Conservation (phyloP, 1,140 invertebrate genomes). For the Eubasilissa regina region DNA sequence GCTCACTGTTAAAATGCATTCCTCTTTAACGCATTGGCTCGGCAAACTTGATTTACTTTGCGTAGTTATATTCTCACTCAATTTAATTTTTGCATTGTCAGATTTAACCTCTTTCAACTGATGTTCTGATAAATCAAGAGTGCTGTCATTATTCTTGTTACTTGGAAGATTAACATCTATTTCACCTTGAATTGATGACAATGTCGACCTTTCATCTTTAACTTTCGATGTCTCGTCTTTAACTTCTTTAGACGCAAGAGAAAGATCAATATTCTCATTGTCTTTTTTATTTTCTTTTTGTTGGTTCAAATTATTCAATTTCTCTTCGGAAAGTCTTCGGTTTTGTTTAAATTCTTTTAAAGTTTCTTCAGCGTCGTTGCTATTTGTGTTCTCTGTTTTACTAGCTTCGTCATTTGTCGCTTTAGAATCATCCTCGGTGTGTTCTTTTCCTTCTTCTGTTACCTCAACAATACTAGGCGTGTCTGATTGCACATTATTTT, state of each 20-base stretch:
- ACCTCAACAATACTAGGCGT: not conserved
- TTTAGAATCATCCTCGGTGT: not conserved
- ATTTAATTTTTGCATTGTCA: constrained; percentile 10
- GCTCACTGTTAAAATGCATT: not conserved
- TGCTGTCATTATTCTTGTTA: too few species aligned
- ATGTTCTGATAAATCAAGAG: not conserved
- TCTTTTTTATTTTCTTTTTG: not conserved
- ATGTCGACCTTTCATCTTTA: too few species aligned
- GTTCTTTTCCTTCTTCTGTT: not conserved
- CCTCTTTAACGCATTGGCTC: constrained; percentile 2
- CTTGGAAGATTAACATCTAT: not conserved
- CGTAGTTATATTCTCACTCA: not conserved
- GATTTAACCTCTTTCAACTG: not conserved
- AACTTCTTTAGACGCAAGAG: not conserved
- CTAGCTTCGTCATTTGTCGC: not conserved
- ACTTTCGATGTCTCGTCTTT: not conserved
- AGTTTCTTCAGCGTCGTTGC: not conserved
- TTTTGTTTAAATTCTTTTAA: constrained; percentile 4
- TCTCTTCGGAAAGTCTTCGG: not conserved
- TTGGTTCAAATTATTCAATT: not conserved
- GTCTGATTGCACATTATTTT: constrained; percentile 18
- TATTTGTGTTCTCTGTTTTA: not conserved
- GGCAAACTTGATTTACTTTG: not conserved
- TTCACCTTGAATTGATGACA: not conserved
- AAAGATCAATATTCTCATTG: not conserved